Evolutionary conservation across 1,140 invertebrate species (phyloP).

Genomic region (Belonocnema kinseyi): DNA sequence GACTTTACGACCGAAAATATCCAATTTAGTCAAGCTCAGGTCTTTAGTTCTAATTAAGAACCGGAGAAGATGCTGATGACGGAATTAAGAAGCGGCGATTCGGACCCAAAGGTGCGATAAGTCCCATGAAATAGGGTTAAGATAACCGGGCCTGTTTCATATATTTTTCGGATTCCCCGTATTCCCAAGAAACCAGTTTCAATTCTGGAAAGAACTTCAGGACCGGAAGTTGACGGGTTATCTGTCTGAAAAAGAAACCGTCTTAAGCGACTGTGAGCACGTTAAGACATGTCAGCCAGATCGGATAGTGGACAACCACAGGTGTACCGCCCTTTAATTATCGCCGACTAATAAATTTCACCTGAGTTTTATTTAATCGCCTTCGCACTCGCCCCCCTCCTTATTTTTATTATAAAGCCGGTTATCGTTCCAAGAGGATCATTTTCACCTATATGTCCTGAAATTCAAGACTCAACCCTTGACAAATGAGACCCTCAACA

Average conservation of each 20-base stretch:
- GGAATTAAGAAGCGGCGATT: constrained; percentile 47
- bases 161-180: not conserved
- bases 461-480: too few relatives aligned
- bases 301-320: constrained; percentile 51
- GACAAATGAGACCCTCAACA: too few relatives aligned
- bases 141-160: constrained; percentile 27
- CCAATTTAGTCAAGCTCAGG: constrained; percentile 15
- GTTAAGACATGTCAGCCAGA: constrained; percentile 40
- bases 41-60: constrained; percentile 49
- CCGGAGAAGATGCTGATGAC: constrained; percentile 39
- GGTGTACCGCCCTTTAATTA: constrained; percentile 67
- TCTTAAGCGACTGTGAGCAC: constrained; percentile 33
- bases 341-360: constrained; percentile 68
- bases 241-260: constrained; percentile 42
- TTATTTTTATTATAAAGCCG: constrained; percentile 50
- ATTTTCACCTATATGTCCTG: constrained; percentile 34
- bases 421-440: constrained; percentile 47
- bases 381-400: constrained; percentile 51
- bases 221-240: constrained; percentile 55
- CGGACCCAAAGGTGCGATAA: constrained; percentile 40
- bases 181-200: constrained; percentile 26
- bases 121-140: constrained; percentile 25
- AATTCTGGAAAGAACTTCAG: constrained; percentile 31
- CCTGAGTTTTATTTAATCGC: constrained; percentile 64
- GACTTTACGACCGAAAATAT: not conserved